phyloP scores from a whole-genome alignment of 2,113 vertebrate species.

The Grammomys surdaster region DNA sequence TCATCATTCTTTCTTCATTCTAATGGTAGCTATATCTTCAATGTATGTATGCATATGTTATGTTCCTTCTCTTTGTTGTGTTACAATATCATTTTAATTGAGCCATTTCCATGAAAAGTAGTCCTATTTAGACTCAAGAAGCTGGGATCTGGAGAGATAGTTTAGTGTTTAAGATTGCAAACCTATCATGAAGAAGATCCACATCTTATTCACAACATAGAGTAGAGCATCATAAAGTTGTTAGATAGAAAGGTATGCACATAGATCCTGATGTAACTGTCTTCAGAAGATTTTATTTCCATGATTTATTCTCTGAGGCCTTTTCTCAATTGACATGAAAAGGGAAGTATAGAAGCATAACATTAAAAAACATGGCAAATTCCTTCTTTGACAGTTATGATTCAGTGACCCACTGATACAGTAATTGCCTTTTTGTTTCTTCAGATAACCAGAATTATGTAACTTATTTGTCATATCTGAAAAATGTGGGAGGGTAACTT shows the following conservation, averaged over 20 bases:
- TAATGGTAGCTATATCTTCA: not conserved
- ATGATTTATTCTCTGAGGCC: not conserved
- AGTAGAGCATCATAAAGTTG: not conserved
- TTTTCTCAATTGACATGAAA: not conserved
- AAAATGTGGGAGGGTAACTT: not conserved
- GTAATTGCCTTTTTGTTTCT: not conserved
- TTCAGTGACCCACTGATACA: not conserved
- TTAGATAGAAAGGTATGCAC: not conserved
- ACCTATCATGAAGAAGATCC: not conserved
- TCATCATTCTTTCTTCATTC: not conserved
- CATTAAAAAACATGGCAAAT: not conserved
- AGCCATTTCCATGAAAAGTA: not conserved
- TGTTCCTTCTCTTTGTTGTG: not conserved
- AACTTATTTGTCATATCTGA: not conserved
- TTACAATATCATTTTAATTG: not conserved
- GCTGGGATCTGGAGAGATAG: not conserved
- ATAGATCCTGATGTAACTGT: not conserved
- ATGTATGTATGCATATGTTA: not conserved
- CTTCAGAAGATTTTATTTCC: not conserved
- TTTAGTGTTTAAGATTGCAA: not conserved
- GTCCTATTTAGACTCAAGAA: not conserved
- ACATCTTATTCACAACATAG: not conserved
- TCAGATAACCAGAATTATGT: not conserved
- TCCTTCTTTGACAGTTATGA: not conserved
- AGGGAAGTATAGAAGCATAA: not conserved